phyloP scores from a whole-genome alignment of 1,140 invertebrate species.

The Chelonus insularis region DNA sequence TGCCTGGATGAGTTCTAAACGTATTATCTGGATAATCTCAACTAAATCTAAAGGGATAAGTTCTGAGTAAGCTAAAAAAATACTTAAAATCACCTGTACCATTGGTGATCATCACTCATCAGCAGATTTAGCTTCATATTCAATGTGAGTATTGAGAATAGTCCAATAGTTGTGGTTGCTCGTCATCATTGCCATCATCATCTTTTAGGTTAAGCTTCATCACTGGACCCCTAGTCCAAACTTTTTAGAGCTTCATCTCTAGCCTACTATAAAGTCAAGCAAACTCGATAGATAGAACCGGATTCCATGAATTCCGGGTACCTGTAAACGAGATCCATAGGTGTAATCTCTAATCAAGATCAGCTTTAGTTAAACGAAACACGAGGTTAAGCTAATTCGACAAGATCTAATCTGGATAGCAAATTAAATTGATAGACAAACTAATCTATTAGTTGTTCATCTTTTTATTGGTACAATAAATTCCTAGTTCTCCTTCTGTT shows the following conservation, averaged over 20 bases:
- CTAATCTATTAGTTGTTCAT: conserved; percentile 8
- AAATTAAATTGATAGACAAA: conserved; percentile 22
- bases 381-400: not conserved
- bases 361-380: not conserved
- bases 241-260: not conserved
- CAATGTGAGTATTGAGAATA: too few species aligned
- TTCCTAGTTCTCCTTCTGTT: not conserved
- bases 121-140: too few species aligned
- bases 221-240: too few species aligned
- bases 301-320: conserved; percentile 22
- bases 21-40: conserved; percentile 27
- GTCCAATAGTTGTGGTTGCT: too few species aligned
- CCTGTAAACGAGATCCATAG: conserved; percentile 23
- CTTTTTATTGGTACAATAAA: not conserved
- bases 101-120: too few species aligned
- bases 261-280: too few species aligned
- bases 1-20: not conserved
- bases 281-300: not conserved
- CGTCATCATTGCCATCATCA: too few species aligned
- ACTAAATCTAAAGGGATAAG: conserved; percentile 6
- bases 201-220: too few species aligned
- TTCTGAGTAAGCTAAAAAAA: too few species aligned
- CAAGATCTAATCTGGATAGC: conserved; percentile 21
- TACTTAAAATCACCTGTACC: too few species aligned
- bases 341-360: conserved; percentile 26